Conservation (phyloP, 2,888 invertebrate species). For the Glaucopsyche alexis region DNA sequence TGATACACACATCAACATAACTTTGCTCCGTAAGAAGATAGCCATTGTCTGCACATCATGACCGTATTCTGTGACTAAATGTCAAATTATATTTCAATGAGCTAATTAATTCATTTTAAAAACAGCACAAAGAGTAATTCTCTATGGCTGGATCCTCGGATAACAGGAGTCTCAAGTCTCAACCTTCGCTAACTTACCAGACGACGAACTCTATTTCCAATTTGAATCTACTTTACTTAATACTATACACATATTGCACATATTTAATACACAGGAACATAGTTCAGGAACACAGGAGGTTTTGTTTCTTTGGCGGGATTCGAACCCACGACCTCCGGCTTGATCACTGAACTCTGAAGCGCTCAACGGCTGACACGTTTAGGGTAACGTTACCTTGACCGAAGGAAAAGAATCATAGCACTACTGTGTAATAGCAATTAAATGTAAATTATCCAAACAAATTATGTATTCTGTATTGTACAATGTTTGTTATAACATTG, state of each 20-base stretch:
- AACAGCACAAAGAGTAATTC: background rate
- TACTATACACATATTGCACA: no score
- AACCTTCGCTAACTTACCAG: background rate
- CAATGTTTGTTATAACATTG: background rate
- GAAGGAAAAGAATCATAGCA: background rate
- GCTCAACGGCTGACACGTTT: background rate
- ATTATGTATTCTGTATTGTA: slow-evolving; percentile 5
- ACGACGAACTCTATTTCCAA: no score
- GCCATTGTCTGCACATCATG: background rate
- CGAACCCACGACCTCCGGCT: no score
- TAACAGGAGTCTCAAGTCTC: background rate
- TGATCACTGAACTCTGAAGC: no score
- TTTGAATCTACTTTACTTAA: no score
- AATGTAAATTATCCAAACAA: background rate
- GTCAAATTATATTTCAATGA: slow-evolving; percentile 14
- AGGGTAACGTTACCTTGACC: background rate
- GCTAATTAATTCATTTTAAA: background rate
- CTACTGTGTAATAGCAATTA: background rate
- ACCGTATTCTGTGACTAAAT: slow-evolving; percentile 10
- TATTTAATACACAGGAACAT: no score
- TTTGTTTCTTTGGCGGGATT: no score
- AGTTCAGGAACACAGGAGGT: no score
- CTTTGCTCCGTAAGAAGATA: background rate
- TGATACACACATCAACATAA: slow-evolving; percentile 45
- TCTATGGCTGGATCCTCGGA: background rate